These are phyloP conservation scores for Petaurus breviceps DNA, from an alignment of 2,113 vertebrate genomes.

Conservation along the genomic window DNA sequence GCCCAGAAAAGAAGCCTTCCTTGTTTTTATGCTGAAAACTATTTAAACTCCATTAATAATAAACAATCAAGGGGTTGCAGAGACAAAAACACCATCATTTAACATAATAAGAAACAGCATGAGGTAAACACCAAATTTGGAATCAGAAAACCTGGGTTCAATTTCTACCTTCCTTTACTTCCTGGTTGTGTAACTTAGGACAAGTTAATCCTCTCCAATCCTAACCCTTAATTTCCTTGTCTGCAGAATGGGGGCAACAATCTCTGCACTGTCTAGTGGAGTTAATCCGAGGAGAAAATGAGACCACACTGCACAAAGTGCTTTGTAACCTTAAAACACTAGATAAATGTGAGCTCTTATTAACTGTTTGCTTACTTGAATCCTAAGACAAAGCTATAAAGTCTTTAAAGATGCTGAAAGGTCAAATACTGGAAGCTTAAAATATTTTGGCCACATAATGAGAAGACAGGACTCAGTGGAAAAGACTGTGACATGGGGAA, in stretches of 20 bases:
- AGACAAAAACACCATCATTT: neutral
- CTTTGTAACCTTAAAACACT: neutral
- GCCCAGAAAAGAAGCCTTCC: neutral
- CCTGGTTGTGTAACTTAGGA: neutral
- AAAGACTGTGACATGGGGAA: no score
- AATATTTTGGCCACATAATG: no score
- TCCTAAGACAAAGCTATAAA: neutral
- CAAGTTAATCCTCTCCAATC: neutral
- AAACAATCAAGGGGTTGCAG: neutral
- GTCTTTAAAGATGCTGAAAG: no score
- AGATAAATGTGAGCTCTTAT: neutral
- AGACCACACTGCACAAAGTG: neutral
- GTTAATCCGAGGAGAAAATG: neutral
- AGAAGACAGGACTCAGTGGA: no score
- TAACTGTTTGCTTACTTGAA: neutral
- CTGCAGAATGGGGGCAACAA: neutral
- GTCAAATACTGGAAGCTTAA: no score
- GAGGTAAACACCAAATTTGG: neutral
- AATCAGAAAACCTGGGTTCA: neutral
- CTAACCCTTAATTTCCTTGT: neutral
- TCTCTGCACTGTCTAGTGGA: neutral
- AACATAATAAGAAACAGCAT: no score
- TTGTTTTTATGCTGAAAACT: neutral
- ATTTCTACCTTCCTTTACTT: neutral
- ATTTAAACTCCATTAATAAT: neutral